Conservation (phyloP, 1,140 invertebrate genomes). For the Gryon sp. region DNA sequence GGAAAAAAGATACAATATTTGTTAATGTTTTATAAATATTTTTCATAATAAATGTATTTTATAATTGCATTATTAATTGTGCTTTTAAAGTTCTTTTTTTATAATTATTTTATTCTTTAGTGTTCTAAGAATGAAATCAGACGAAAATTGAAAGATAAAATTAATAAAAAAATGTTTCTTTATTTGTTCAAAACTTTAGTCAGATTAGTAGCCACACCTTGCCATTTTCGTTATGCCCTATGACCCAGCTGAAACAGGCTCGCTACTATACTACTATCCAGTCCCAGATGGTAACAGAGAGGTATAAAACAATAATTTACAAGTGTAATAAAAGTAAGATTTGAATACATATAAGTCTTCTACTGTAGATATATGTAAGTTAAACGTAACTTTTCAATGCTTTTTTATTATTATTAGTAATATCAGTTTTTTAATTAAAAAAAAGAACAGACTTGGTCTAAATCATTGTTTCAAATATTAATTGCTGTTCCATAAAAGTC, state of each 20-base stretch:
- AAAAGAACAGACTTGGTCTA: too few species aligned
- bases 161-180: constrained; percentile 36
- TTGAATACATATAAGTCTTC: constrained; percentile 20
- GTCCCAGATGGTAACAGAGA: constrained; percentile 29
- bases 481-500: too few species aligned
- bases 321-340: constrained; percentile 19
- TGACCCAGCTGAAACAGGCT: constrained; percentile 51
- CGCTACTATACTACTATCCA: constrained; percentile 45
- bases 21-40: too few species aligned
- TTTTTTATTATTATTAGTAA: too few species aligned
- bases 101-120: constrained; percentile 1
- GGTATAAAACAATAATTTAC: constrained; percentile 44
- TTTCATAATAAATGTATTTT: too few species aligned
- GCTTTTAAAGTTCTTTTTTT: too few species aligned
- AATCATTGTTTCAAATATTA: too few species aligned
- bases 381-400: too few species aligned
- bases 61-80: too few species aligned
- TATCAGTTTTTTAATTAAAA: too few species aligned
- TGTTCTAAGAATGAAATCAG: constrained; percentile 14
- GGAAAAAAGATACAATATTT: too few species aligned
- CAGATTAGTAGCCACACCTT: constrained; percentile 47
- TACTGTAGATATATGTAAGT: constrained; percentile 20
- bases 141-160: too few species aligned
- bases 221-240: constrained; percentile 42
- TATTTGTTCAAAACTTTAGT: constrained; percentile 44